Conservation (phyloP, 92 coral and sea anemone genomes). For the Palythoa heliodiscus region DNA sequence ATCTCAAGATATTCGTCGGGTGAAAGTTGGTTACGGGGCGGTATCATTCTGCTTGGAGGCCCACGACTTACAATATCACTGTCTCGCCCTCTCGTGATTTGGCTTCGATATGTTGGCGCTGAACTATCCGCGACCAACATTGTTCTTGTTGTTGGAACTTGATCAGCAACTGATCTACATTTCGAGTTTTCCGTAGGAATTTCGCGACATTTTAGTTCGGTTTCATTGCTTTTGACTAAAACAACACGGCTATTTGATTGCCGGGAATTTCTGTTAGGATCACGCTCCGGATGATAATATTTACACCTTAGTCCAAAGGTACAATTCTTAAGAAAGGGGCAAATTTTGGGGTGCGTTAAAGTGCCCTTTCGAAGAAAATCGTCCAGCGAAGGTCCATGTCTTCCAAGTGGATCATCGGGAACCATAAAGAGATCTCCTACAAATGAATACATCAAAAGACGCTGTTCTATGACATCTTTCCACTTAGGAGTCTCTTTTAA, state of each 20-base stretch:
- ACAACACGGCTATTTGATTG: constrained; percentile 30
- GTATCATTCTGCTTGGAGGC: constrained; percentile 21
- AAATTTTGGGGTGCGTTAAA: constrained; percentile 71
- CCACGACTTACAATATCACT: constrained; percentile 38
- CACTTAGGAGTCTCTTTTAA: constrained; percentile 72
- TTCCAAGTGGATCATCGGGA: constrained; percentile 95
- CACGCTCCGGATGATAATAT: constrained; percentile 93
- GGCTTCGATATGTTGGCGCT: not conserved
- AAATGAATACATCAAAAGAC: constrained; percentile 86
- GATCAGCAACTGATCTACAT: not conserved
- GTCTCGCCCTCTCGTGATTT: constrained; percentile 2
- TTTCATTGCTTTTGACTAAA: constrained; percentile 9
- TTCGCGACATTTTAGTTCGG: not conserved
- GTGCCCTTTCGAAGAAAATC: constrained; percentile 92
- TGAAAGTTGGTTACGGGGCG: constrained; percentile 14
- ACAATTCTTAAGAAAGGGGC: constrained; percentile 86
- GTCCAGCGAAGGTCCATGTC: constrained; percentile 85
- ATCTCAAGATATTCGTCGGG: constrained; percentile 38
- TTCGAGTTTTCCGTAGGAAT: not conserved
- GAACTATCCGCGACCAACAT: constrained; percentile 20
- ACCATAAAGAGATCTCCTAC: constrained; percentile 88
- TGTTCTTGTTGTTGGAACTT: constrained; percentile 8
- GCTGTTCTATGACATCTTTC: constrained; percentile 85
- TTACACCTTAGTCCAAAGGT: constrained; percentile 92
- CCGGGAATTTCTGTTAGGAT: constrained; percentile 48